Evolutionary conservation across 2,797 vertebrate genomes (phyloP).

Genomic region (Acanthiza pusilla): DNA sequence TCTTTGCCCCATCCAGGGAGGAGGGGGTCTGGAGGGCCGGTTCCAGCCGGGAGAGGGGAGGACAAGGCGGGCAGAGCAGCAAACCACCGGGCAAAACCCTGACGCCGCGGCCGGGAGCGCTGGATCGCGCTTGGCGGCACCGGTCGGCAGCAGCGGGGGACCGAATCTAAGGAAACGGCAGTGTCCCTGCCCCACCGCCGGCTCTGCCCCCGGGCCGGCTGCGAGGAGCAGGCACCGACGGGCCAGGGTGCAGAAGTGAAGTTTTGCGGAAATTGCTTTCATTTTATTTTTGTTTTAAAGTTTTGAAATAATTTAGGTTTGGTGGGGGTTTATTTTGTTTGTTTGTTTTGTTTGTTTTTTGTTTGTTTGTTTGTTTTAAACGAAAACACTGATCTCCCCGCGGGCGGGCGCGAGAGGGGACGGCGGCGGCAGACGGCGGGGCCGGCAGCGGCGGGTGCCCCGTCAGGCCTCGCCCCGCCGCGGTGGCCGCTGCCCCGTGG

Average conservation of each 20-base stretch:
- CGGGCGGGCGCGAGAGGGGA: background rate
- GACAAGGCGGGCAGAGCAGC: background rate
- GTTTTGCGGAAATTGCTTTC: background rate
- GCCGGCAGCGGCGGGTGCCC: background rate
- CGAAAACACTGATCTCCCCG: background rate
- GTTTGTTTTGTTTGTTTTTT: background rate
- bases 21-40: background rate
- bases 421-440: background rate
- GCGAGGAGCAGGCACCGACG: fast-evolving
- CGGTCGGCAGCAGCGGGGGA: background rate
- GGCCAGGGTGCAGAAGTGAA: background rate
- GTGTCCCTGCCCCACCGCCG: fast-evolving
- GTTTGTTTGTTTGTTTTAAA: too few species aligned
- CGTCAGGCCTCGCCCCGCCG: fast-evolving
- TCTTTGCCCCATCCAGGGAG: background rate
- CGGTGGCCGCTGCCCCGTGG: background rate
- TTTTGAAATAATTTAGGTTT: background rate
- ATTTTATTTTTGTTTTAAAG: background rate
- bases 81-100: background rate
- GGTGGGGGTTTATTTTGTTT: too few species aligned
- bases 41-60: fast-evolving
- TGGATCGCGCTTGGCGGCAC: background rate
- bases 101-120: fast-evolving
- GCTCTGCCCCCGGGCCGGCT: background rate
- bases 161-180: fast-evolving